These are phyloP conservation scores for Alosa sapidissima DNA, from an alignment of 2,797 vertebrate genomes.

Conservation along the genomic window DNA sequence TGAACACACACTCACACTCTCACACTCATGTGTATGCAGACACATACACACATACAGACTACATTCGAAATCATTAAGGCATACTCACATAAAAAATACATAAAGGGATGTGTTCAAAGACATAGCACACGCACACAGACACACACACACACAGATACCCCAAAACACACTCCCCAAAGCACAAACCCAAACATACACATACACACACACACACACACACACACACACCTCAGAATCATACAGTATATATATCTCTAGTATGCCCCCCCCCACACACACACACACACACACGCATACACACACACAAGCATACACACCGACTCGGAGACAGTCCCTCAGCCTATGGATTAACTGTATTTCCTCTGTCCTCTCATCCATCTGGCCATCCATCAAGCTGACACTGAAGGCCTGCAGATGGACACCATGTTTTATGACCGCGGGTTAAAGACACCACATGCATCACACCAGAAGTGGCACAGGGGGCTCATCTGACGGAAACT, in stretches of 20 bases:
- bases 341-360: neutral
- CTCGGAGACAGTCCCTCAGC: neutral
- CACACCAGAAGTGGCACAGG: neutral
- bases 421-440: neutral
- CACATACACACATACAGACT: too few species aligned
- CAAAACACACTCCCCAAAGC: neutral
- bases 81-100: too few species aligned
- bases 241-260: too few species aligned
- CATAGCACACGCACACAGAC: neutral
- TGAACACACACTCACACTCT: neutral
- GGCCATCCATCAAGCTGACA: neutral
- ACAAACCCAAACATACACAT: neutral
- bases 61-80: too few species aligned
- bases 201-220: neutral
- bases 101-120: too few species aligned
- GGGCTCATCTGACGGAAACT: neutral
- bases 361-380: neutral
- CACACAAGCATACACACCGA: neutral
- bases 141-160: neutral
- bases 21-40: neutral
- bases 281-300: neutral
- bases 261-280: neutral
- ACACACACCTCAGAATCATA: neutral
- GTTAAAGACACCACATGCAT: constrained; percentile 22
- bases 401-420: neutral